These are phyloP conservation scores for Cephus nigrinus DNA, from an alignment of 2,888 invertebrate species.

Conservation along the genomic window DNA sequence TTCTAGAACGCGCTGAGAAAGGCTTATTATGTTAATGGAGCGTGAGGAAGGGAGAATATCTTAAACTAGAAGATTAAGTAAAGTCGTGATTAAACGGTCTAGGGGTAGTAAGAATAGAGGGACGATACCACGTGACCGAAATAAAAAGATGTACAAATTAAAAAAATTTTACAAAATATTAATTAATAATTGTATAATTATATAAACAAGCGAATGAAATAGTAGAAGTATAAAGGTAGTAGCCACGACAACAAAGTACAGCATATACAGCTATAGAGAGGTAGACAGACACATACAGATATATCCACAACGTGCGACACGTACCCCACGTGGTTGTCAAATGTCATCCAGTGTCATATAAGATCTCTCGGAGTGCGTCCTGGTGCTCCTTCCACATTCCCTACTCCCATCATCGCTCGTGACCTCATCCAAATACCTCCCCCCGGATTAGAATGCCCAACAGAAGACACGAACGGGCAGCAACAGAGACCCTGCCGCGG, in stretches of 20 bases:
- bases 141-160: neutral
- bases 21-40: neutral
- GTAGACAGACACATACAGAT: neutral
- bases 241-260: neutral
- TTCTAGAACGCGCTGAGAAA: neutral
- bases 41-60: neutral
- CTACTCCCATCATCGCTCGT: neutral
- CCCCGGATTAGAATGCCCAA: neutral
- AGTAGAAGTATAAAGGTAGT: neutral
- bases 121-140: neutral
- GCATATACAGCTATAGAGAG: neutral
- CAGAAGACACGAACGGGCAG: neutral
- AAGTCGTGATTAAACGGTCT: too few species aligned
- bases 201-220: neutral
- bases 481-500: neutral
- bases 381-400: neutral
- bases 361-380: neutral
- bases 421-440: neutral
- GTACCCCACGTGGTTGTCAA: conserved; percentile 12
- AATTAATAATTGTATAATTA: neutral
- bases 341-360: conserved; percentile 1
- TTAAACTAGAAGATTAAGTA: neutral
- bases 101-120: neutral
- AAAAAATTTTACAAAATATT: neutral
- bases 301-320: neutral